Evolutionary conservation across 2,797 vertebrate species (phyloP).

Genomic region (Stomatorhinus walkeri): DNA sequence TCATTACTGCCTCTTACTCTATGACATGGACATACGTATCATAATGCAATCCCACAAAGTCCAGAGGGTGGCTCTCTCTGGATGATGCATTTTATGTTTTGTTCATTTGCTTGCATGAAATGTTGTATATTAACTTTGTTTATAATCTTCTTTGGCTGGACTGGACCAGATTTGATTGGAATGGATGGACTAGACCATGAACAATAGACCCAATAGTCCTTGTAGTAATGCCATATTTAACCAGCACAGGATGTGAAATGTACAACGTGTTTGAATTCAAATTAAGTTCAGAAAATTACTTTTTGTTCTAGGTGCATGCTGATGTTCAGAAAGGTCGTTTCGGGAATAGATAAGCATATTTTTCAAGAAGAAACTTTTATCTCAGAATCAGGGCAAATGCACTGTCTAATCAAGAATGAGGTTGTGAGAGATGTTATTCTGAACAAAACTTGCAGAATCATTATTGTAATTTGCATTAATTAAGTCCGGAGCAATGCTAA

Average conservation of each 20-base stretch:
- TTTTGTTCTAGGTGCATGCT: background rate
- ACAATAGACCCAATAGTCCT: background rate
- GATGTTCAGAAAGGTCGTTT: background rate
- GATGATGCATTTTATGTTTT: background rate
- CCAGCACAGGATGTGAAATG: constrained; percentile 11
- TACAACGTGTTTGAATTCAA: background rate
- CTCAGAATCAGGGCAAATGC: background rate
- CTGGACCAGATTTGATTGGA: background rate
- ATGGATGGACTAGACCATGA: background rate
- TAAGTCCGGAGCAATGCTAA: background rate
- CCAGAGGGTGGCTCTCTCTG: background rate
- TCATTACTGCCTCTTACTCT: background rate
- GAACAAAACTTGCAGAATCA: background rate
- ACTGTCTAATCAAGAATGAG: background rate
- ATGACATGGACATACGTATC: background rate
- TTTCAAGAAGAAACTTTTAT: background rate
- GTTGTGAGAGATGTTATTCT: background rate
- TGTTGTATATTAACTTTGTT: background rate
- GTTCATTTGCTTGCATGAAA: background rate
- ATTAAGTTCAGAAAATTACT: background rate
- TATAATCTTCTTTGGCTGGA: background rate
- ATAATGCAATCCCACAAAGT: background rate
- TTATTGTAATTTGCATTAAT: background rate
- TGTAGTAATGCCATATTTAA: constrained; percentile 1
- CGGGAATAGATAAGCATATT: background rate